phyloP scores from a whole-genome alignment of 2,113 vertebrate genomes.

The Trochalopteron elliotii region DNA sequence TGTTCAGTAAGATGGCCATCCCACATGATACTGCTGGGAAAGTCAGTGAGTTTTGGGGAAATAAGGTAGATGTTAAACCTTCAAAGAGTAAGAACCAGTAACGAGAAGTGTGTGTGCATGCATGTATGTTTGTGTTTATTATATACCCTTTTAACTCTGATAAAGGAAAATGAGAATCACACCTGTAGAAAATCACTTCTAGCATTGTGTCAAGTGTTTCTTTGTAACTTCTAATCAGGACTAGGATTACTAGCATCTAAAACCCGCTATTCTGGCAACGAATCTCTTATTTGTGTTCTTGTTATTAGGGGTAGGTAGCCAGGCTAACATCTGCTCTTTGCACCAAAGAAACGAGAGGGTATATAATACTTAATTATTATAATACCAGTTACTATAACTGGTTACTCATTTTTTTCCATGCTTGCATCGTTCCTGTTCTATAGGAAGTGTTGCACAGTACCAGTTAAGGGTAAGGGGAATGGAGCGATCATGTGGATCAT shows the following conservation, averaged over 20 bases:
- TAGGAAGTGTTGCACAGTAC: neutral
- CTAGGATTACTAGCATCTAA: neutral
- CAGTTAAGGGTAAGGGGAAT: neutral
- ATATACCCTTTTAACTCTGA: neutral
- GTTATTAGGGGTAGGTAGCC: neutral
- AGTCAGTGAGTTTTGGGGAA: neutral
- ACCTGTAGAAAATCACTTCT: neutral
- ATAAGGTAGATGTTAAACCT: neutral
- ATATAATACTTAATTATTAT: neutral
- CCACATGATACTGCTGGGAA: neutral
- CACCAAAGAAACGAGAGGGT: neutral
- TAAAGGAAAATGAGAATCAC: neutral
- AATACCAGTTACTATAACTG: neutral
- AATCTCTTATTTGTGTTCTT: neutral
- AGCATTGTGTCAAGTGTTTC: neutral
- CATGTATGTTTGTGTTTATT: neutral
- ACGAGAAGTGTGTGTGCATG: fast-evolving
- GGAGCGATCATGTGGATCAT: neutral
- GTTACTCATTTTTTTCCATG: neutral
- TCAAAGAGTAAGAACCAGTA: neutral
- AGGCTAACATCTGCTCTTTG: neutral
- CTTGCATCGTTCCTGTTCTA: neutral
- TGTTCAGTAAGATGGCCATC: neutral
- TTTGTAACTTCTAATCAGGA: neutral
- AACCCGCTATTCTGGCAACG: neutral